These are phyloP conservation scores for Carassius carassius DNA, from an alignment of 2,113 vertebrate species.

Conservation along the genomic window DNA sequence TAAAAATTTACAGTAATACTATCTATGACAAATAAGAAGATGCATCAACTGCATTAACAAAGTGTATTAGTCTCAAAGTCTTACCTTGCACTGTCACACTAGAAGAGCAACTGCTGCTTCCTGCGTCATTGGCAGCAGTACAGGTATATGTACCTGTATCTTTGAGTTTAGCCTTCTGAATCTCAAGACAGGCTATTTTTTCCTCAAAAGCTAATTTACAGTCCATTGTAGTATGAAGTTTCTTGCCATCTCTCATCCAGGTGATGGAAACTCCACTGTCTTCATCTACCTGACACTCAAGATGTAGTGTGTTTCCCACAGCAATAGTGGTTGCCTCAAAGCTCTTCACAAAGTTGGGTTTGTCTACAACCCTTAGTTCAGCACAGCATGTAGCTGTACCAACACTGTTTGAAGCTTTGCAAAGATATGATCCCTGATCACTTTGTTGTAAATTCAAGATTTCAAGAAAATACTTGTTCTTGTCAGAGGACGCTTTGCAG, in stretches of 20 bases:
- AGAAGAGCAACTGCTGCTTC: conserved; percentile 86
- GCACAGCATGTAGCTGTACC: conserved; percentile 88
- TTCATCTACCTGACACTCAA: conserved; percentile 96
- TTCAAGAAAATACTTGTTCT: conserved; percentile 89
- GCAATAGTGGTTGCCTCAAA: conserved; percentile 83
- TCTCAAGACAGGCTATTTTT: conserved; percentile 92
- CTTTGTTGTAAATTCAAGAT: conserved; percentile 80
- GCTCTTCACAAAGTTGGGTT: conserved; percentile 87
- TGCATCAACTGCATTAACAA: conserved; percentile 56
- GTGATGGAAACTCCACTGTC: conserved; percentile 88
- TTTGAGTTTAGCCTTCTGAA: conserved; percentile 90
- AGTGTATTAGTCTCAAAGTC: conserved; percentile 58
- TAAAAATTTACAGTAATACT: conserved; percentile 39
- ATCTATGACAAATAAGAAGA: conserved; percentile 42
- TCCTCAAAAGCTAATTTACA: conserved; percentile 95
- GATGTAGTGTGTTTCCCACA: conserved; percentile 84
- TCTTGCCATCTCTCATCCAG: conserved; percentile 93
- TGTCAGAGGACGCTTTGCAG: conserved; percentile 80
- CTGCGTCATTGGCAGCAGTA: conserved; percentile 92
- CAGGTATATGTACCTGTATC: conserved; percentile 93
- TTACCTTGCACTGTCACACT: conserved; percentile 92
- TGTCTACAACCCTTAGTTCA: conserved; percentile 87
- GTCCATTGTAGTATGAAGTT: conserved; percentile 90
- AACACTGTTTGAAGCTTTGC: conserved; percentile 95
- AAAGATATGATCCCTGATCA: conserved; percentile 89